Base-by-base conservation (phyloP, 1,140 invertebrate genomes). In the Drosophila virilis region DNA sequence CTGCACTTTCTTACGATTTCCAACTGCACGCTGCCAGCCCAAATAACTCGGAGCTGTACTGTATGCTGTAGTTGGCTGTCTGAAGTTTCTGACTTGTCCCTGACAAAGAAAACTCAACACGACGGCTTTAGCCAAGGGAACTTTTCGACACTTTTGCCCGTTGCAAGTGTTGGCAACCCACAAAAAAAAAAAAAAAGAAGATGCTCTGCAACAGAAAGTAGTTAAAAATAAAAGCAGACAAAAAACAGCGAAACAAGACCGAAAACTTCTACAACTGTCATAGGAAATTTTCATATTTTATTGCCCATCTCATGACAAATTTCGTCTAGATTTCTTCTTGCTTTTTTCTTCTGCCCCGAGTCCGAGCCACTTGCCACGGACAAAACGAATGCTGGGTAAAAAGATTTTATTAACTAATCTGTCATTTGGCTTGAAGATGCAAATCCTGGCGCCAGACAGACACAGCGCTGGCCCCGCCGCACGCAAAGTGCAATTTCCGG, bases 401-500 rank as follows among this genome's bases (percentile, higher is more conserved):
- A 59, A 77, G 76, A 88, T 86, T 88, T 88, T 79, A 88, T 88
- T 88, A 88, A 77, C 76, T 88, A 86, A 86, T 86, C 84, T 86
- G 79, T 88, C 82, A 88, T 75, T 79, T 86, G 59, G 55, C 46
- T 66, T 28, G 40, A 52, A 58, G 38, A 65, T 57, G 22, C 32
- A 59, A 72, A 61, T 65, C 13, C 40, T 73, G 57, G 33, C 46
- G 48, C 55, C 71, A 55, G 61, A 60, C 45, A 43, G 35, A 13
- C 33, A 10, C 12, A n/a, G 6, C 10, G 13, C n/a, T 50, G 28
- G 40, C 33, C 13, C 33, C 40, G 73, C 64, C 80, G 77, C 81
- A 88, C 66, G 83, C 79, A 88, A 86, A 88, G 83, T 88, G 84
- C 83, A 88, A 88, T 88, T 88, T 88, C 83, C 83, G 84, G 55